phyloP scores from a whole-genome alignment of 2,888 invertebrate species.

The Mimachlamys varia region DNA sequence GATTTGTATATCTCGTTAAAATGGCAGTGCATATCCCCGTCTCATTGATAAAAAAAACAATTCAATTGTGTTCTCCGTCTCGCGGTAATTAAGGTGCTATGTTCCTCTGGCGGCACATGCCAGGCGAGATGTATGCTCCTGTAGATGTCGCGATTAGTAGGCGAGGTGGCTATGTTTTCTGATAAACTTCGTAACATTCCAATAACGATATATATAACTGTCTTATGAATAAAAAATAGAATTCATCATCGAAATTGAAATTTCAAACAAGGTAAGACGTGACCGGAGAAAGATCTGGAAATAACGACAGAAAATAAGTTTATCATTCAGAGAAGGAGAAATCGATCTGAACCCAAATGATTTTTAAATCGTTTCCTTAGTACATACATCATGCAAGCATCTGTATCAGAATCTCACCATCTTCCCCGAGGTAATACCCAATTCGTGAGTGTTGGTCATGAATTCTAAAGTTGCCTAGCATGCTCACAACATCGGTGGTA shows the following conservation, averaged over 20 bases:
- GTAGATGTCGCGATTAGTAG: not conserved
- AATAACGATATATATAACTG: not conserved
- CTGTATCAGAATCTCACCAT: not conserved
- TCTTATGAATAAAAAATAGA: not conserved
- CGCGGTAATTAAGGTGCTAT: not conserved
- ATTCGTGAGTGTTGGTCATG: not conserved
- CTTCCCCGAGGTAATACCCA: not conserved
- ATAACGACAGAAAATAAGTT: not conserved
- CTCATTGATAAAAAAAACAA: conserved; percentile 8
- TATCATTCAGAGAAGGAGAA: not conserved
- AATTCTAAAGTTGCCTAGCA: not conserved
- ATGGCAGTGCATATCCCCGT: not conserved
- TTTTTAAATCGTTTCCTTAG: not conserved
- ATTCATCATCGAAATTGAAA: not conserved
- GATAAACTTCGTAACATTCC: not conserved
- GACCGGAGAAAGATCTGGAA: not conserved
- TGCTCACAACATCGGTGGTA: not conserved
- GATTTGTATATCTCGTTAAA: not conserved
- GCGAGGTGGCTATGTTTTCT: not conserved
- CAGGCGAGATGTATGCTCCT: not conserved
- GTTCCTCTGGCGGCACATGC: not conserved
- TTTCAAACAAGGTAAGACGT: not conserved
- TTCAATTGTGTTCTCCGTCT: not conserved
- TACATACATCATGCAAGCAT: not conserved
- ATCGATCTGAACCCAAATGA: not conserved